Base-by-base conservation (phyloP, 2,113 vertebrate genomes). In the Dendropsophus ebraccatus region DNA sequence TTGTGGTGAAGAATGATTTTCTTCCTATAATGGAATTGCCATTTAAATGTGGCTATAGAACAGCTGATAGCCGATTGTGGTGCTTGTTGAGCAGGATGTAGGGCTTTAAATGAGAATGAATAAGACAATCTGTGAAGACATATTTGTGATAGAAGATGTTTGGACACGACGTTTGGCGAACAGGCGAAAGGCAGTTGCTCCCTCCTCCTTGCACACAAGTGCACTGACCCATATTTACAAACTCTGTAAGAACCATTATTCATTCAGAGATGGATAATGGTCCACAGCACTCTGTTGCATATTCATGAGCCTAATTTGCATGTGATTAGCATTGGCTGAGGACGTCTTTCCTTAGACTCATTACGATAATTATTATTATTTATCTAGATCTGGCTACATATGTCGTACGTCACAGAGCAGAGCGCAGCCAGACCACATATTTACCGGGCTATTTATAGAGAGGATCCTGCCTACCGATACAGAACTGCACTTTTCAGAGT, bases 291-390 rank as follows among this genome's bases (percentile, higher is more conserved):
- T 19, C 41, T 52, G 8, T 11, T 85, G 83, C 60, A 85, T 85
- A 85, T 85, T 85, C 73, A 85, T 85, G 73, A 62, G 41, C 6
- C 32, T 28, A 49, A 85, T 85, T 77, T 77, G 83, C 83, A 85
- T 85, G 75, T 77, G 25, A 62, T 84, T 84, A 76, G 58, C 73
- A 65, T 65, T 52, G 83, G 73, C 73, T 76, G 19, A 56, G 83
- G 56, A 65, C 56, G 41, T 35, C 73, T 85, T 76, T 75, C 56
- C 73, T 85, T 77, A 47, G 60, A 77, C 75, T 85, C 56, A 85
- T 85, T 77, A 72, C 56, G 17, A 77, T 77, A 77, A 85, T 85
- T 85, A 77, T 75, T 75, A 82, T 83, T 85, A 77, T 76, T 60
- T 67, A 25, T 21, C 73, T 17, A 70, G 67, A 70, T 70, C 73